Evolutionary conservation across 2,797 vertebrate species (phyloP).

Genomic region (Myioborus miniatus): DNA sequence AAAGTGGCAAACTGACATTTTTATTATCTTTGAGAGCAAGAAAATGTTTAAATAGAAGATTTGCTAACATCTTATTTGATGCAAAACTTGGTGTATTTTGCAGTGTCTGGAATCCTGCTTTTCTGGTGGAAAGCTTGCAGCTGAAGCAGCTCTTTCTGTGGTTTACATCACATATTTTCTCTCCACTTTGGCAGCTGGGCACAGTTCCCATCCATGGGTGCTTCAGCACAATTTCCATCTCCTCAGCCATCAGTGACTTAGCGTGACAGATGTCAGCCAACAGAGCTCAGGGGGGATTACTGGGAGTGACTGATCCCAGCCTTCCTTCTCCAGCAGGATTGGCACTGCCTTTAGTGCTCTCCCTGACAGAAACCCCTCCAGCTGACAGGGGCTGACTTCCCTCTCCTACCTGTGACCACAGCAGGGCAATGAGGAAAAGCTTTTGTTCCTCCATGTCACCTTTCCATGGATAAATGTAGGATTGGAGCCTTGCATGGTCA

Average conservation of each 20-base stretch:
- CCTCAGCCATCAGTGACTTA: not conserved
- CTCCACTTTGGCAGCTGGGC: not conserved
- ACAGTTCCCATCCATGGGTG: not conserved
- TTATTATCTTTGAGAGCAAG: not conserved
- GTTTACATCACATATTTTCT: not conserved
- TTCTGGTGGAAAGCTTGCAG: not conserved
- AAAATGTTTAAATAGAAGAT: not conserved
- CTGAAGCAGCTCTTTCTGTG: not conserved
- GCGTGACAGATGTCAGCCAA: not conserved
- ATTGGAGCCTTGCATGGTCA: rapidly evolving
- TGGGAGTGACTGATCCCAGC: not conserved
- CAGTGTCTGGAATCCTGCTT: not conserved
- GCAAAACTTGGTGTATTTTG: not conserved
- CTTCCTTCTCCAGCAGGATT: not conserved
- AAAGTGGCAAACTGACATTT: not conserved
- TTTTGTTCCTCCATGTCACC: not conserved
- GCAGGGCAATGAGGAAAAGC: not conserved
- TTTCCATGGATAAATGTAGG: not conserved
- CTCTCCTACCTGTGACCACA: not conserved
- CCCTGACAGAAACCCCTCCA: not conserved
- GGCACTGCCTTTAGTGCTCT: not conserved
- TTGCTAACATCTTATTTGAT: not conserved
- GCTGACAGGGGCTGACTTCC: not conserved
- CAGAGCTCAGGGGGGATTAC: not conserved
- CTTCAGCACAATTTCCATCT: not conserved